Base-by-base conservation (phyloP, 2,888 invertebrate genomes). In the Bellardia bayeri region DNA sequence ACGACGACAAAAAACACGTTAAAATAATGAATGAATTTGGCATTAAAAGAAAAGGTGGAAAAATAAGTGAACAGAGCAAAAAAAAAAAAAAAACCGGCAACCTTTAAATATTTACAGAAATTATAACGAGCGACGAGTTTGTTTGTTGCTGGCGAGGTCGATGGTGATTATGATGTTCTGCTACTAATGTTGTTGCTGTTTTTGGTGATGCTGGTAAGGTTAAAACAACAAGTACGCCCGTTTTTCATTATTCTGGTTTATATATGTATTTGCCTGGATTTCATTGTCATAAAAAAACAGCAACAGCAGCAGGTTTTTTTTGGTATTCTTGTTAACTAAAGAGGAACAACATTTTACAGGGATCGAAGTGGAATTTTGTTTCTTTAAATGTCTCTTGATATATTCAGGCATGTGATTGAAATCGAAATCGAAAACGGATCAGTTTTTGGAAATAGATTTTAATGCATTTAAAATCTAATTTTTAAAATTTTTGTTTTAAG, bases 271-370 rank as follows among this genome's bases (percentile, higher is more conserved):
- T 54, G 9, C 49, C 45, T 71, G 64, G 11, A 51, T 83, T 87
- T 64, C 86, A 80, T 79, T 88, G 88, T 89, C 89, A 89, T 88
- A 88, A 89, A 82, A 58, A 88, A 81, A 86, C 86, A 69, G 82
- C 84, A 83, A 58, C 82, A 82, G 79, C 79, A 82, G 80, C 76
- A 80, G 80, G 74, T 75, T 78, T 85, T 85, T 82, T 45, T 68
- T 23, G 54, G 5, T 40, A 56, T 45, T 82, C 45, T 54, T 61
- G 30, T 42, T 74, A 45, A 16, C 6, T 42, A 80, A 71, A 13
- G 42, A 37, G 37, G 37, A 71, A 42, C 33, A 14, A 56, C 14
- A 51, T 33, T 81, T 45, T 56, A 40, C 74, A 75, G 75, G 16
- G 49, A 49, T 82, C 49, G 71, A 16, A 68, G 11, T 66, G 23